phyloP scores from a whole-genome alignment of 2,113 vertebrate genomes.

The Melozone crissalis region DNA sequence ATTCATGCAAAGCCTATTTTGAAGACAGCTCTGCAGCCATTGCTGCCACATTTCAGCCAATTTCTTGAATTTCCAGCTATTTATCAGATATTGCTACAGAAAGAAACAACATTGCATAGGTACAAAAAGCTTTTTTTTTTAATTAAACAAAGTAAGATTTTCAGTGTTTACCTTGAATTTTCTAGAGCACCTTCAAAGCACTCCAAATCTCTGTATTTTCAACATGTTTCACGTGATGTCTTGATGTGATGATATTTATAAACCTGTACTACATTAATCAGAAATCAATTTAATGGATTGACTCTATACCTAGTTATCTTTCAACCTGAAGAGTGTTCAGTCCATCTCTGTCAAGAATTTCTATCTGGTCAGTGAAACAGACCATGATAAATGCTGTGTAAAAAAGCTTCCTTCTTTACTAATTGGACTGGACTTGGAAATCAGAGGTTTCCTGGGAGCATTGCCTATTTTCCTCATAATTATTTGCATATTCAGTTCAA shows the following conservation, averaged over 20 bases:
- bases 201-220: background rate
- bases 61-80: background rate
- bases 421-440: conserved; percentile 49
- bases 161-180: background rate
- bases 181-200: background rate
- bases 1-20: background rate
- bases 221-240: background rate
- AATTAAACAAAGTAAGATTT: background rate
- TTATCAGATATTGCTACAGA: background rate
- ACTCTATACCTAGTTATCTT: background rate
- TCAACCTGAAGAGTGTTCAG: background rate
- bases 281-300: background rate
- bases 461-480: conserved; percentile 52
- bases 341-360: background rate
- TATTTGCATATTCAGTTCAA: conserved; percentile 51
- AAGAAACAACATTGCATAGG: background rate
- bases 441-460: conserved; percentile 29
- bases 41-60: background rate
- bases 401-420: conserved; percentile 37
- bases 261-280: background rate
- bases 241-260: background rate
- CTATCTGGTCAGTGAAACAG: conserved; percentile 24
- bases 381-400: background rate
- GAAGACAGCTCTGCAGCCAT: background rate
- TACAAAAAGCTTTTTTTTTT: background rate